A percentile compares a stretch with the other conserved stretches of the same genome.
phyloP scores from a whole-genome alignment of 2,797 vertebrate genomes.

The Anabacerthia variegaticeps region DNA sequence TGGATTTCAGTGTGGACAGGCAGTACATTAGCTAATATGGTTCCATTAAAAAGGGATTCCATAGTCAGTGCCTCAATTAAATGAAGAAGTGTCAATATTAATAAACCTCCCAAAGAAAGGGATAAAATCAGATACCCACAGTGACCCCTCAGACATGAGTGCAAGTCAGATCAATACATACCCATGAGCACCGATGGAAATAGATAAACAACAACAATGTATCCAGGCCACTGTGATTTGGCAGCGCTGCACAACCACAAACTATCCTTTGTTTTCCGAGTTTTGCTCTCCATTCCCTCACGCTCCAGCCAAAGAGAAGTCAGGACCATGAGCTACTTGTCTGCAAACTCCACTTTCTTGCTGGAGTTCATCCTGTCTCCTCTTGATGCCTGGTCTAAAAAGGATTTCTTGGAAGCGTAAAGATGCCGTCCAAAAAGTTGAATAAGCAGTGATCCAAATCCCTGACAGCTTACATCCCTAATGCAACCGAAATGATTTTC shows the following conservation, averaged over 20 bases:
- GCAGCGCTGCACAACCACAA: background rate
- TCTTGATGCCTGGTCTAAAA: conserved; percentile 9
- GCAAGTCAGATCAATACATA: conserved; percentile 14
- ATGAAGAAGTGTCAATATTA: conserved; percentile 52
- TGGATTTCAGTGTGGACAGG: conserved; percentile 18
- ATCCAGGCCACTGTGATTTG: conserved; percentile 10
- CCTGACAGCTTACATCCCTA: conserved; percentile 36
- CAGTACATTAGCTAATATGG: conserved; percentile 45
- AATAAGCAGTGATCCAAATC: conserved; percentile 34
- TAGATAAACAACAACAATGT: background rate
- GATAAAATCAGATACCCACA: conserved; percentile 37
- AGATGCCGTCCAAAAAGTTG: background rate
- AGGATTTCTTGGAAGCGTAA: conserved; percentile 30
- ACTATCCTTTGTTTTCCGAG: background rate
- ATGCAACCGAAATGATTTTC: conserved; percentile 48
- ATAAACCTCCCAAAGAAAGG: conserved; percentile 47
- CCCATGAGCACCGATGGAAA: conserved; percentile 20
- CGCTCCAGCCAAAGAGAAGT: background rate
- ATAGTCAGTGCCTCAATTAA: conserved; percentile 16
- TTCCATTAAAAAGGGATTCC: conserved; percentile 56
- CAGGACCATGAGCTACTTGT: background rate
- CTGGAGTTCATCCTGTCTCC: background rate
- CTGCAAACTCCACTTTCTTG: background rate
- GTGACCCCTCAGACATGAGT: conserved; percentile 7
- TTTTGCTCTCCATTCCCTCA: background rate